Evolutionary conservation across 1,140 invertebrate genomes (phyloP).

Genomic region (Dendrolimus kikuchii): DNA sequence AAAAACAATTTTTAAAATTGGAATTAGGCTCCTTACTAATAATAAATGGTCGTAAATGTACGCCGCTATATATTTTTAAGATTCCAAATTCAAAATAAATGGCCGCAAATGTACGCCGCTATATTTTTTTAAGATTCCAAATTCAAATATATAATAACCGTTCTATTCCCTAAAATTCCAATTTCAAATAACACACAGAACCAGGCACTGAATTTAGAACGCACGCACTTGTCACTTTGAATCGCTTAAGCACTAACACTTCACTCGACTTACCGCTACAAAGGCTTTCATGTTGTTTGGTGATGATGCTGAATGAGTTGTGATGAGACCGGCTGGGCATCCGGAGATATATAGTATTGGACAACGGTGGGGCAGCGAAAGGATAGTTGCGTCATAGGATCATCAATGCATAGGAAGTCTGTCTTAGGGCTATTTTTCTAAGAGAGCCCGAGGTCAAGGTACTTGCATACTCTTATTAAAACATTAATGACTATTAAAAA

Average conservation of each 20-base stretch:
- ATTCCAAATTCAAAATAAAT: no score
- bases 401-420: conserved; percentile 47
- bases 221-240: conserved; percentile 47
- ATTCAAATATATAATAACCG: no score
- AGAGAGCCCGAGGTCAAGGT: conserved; percentile 31
- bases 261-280: conserved; percentile 63
- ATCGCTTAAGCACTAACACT: conserved; percentile 28
- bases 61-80: no score
- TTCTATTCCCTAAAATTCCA: no score
- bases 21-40: no score
- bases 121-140: no score
- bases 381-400: conserved; percentile 57
- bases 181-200: no score
- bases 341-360: conserved; percentile 50
- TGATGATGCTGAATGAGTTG: conserved; percentile 55
- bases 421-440: conserved; percentile 47
- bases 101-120: no score
- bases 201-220: conserved; percentile 46
- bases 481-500: no score
- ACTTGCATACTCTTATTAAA: conserved; percentile 9
- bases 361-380: conserved; percentile 62
- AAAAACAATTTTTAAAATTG: no score
- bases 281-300: conserved; percentile 65
- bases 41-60: no score
- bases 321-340: conserved; percentile 40